Evolutionary conservation across 2,113 vertebrate genomes (phyloP), one percentile per base, ranked within the genome.

Genomic region (Bucco capensis): DNA sequence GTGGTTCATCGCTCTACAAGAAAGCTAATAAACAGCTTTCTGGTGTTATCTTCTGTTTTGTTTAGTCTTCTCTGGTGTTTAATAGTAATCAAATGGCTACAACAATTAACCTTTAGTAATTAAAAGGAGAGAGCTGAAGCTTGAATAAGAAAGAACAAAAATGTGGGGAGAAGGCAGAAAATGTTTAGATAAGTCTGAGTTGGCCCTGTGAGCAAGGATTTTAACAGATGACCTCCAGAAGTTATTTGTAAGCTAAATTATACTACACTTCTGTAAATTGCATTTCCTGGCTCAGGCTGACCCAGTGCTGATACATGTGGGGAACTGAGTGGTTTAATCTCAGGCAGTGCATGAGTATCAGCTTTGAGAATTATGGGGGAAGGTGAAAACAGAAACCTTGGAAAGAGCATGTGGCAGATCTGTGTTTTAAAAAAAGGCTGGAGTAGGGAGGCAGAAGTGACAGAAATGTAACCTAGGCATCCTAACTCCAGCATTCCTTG

Each of bases 251-350:
- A 10, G 3, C 33, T 78, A 74, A 77, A 77, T 70, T 50, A 81
- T 9, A 17, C 37, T 51, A 7, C 16, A 31, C 11, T 72, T 65
- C 44, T 44, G 33, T 44, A 57, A 64, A 76, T 1, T 42, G 3
- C 14, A 60, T 69, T 83, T 83, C 13, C 11, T 69, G 58, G 19
- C 69, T 86, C 71, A 80, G 28, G 25, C 4, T 88, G 72, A 86
- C 46, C 24, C 2, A 3, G 9, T 31, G 2, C 10, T 44, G 58
- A 38, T 1, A 1, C 1, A 0, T 57, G 11, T 19, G 1, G 1
- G 37, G 64, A 83, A 35, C 40, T 28, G 46, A 69, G 21, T n/a
- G 35, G 10, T 53, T 9, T 5, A 42, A 11, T n/a, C 42, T 35
- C 61, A 73, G 33, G 15, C 10, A 77, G n/a, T 23, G 76, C 40